Evolutionary conservation across 2,888 invertebrate species (phyloP), one percentile per base, ranked within the genome.

Genomic region (Drosophila gaucha): DNA sequence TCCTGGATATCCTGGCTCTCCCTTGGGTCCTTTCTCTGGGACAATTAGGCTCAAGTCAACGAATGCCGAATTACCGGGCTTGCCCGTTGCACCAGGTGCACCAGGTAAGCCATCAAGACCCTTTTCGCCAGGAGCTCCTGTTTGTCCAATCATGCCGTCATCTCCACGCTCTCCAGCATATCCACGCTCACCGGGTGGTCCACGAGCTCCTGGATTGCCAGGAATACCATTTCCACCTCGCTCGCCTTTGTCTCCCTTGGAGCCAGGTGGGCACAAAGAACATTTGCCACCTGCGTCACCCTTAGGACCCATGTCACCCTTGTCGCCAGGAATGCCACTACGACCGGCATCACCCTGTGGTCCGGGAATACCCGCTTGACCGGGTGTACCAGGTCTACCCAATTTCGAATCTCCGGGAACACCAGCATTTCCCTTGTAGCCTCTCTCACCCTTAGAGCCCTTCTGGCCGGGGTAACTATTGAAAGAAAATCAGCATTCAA

Each of bases 251-350:
- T 90, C 91, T 24, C 98, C 98, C 74, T 94, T 94, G 1, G 90
- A 78, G 26, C 98, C 98, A 26, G 96, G 95, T 60, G 93, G 92
- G 88, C 97, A 97, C 67, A 95, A 95, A 38, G 94, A 94, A 86
- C 97, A 97, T 62, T 95, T 94, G 2, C 97, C 97, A 24, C 97
- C 97, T 33, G 94, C 93, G 51, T 97, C 96, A 86, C 97, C 97
- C 88, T 97, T 97, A 6, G 92, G 91, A 30, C 97, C 97, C 39
- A 93, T 92, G 16, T 90, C 92, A 54, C 95, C 95, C 63, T 94
- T 93, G 10, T 84, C 89, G 41, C 95, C 95, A 3, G 95, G 95
- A 41, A 86, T 87, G 12, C 96, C 97, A 38, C 95, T 93, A 64
- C 93, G 92, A 36, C 97, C 97, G 16, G 94, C 90, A 56, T 92